Percentiles rank a stretch among this genome's conserved stretches.
Conservation (phyloP, 2,888 invertebrate species). For the Dryocosmus kuriphilus region DNA sequence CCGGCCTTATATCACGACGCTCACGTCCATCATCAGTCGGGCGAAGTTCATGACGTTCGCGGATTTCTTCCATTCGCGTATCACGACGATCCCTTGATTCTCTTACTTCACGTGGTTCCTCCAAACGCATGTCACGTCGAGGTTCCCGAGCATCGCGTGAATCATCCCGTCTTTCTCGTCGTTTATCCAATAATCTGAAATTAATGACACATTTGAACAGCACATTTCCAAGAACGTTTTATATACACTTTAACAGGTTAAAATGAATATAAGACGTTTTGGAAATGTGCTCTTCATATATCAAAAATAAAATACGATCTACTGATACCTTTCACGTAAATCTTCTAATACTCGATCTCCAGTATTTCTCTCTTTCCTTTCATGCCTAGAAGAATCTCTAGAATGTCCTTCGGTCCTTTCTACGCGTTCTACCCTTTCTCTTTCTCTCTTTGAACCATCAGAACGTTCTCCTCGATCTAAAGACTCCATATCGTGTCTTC, state of each 20-base stretch:
- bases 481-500: constrained; percentile 70
- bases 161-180: constrained; percentile 74
- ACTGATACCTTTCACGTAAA: constrained; percentile 82
- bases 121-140: constrained; percentile 69
- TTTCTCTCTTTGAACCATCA: constrained; percentile 69
- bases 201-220: constrained; percentile 20
- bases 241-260: too few relatives aligned
- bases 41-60: constrained; percentile 71
- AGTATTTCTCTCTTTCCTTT: constrained; percentile 78
- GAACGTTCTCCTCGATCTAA: constrained; percentile 68
- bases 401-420: constrained; percentile 68
- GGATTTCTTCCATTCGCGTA: constrained; percentile 69
- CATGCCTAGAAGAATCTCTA: constrained; percentile 77
- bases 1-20: constrained; percentile 67
- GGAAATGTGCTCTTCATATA: too few relatives aligned
- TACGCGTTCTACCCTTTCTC: constrained; percentile 66
- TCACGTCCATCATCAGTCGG: constrained; percentile 65
- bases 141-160: constrained; percentile 70
- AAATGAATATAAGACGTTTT: too few relatives aligned
- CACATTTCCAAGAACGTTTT: too few relatives aligned
- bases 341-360: constrained; percentile 86
- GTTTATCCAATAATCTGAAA: constrained; percentile 73
- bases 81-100: constrained; percentile 68
- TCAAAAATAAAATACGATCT: too few relatives aligned
- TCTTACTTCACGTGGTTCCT: constrained; percentile 65